A percentile compares a stretch with the other conserved stretches of the same genome.
These are phyloP conservation scores for Sarcophaga rosellei DNA, from an alignment of 2,888 invertebrate species.

Conservation along the genomic window DNA sequence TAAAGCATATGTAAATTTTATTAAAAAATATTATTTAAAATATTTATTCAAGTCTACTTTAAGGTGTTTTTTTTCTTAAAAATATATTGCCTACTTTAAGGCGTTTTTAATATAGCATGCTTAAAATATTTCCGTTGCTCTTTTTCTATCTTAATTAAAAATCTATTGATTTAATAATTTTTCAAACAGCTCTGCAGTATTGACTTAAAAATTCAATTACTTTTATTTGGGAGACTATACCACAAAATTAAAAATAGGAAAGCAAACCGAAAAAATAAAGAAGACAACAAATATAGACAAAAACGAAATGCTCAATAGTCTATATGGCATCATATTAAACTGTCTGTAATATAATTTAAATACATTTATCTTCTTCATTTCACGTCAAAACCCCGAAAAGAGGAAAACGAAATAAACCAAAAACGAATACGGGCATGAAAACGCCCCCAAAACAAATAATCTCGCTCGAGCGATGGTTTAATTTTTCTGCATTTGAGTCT, in stretches of 20 bases:
- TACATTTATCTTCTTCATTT: slow-evolving; percentile 66
- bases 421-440: slow-evolving; percentile 33
- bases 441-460: slow-evolving; percentile 56
- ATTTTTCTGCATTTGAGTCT: background rate
- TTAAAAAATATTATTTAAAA: background rate
- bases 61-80: background rate
- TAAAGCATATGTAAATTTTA: background rate
- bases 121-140: background rate
- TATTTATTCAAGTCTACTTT: slow-evolving; percentile 6
- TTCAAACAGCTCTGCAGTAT: slow-evolving; percentile 5
- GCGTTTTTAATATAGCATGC: background rate
- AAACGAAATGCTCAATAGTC: slow-evolving; percentile 20
- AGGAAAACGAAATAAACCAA: slow-evolving; percentile 18
- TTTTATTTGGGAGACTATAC: slow-evolving; percentile 21
- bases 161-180: slow-evolving; percentile 54
- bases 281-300: background rate
- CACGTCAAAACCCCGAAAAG: slow-evolving; percentile 52
- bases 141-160: slow-evolving; percentile 62
- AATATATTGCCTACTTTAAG: too few relatives aligned
- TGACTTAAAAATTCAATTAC: slow-evolving; percentile 61
- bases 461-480: slow-evolving; percentile 26
- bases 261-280: too few relatives aligned
- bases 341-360: slow-evolving; percentile 57
- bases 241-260: background rate
- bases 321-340: slow-evolving; percentile 32